Evolutionary conservation across 2,113 vertebrate genomes (phyloP).

Genomic region (Ranitomeya imitator): DNA sequence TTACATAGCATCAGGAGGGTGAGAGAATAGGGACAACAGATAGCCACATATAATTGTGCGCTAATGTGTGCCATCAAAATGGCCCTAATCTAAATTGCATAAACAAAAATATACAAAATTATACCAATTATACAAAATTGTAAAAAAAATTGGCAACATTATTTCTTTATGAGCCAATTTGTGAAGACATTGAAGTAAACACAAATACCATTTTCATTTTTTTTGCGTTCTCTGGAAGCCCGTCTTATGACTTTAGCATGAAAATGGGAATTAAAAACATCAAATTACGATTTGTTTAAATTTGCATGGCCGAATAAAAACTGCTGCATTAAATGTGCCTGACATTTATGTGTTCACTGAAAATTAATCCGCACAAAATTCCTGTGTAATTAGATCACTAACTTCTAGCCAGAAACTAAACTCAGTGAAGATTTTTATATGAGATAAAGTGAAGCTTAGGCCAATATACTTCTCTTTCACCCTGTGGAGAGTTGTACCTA

Average conservation of each 20-base stretch:
- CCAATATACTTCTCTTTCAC: background rate
- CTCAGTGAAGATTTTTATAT: constrained; percentile 24
- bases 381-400: constrained; percentile 36
- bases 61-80: too few relatives aligned
- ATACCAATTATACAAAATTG: too few relatives aligned
- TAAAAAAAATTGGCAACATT: too few relatives aligned
- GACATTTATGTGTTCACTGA: constrained; percentile 36
- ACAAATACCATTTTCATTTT: background rate
- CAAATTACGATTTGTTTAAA: constrained; percentile 11
- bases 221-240: background rate
- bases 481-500: background rate
- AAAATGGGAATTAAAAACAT: constrained; percentile 2
- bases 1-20: too few relatives aligned
- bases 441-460: background rate
- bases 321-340: constrained; percentile 13
- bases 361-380: constrained; percentile 24
- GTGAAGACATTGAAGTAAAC: background rate
- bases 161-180: too few relatives aligned
- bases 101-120: too few relatives aligned
- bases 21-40: too few relatives aligned
- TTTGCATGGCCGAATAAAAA: constrained; percentile 18
- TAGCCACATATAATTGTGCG: too few relatives aligned
- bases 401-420: constrained; percentile 8
- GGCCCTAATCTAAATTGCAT: too few relatives aligned
- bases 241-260: background rate